Evolutionary conservation across 1,140 invertebrate species (phyloP).

Genomic region (Mesaphorura yosii): DNA sequence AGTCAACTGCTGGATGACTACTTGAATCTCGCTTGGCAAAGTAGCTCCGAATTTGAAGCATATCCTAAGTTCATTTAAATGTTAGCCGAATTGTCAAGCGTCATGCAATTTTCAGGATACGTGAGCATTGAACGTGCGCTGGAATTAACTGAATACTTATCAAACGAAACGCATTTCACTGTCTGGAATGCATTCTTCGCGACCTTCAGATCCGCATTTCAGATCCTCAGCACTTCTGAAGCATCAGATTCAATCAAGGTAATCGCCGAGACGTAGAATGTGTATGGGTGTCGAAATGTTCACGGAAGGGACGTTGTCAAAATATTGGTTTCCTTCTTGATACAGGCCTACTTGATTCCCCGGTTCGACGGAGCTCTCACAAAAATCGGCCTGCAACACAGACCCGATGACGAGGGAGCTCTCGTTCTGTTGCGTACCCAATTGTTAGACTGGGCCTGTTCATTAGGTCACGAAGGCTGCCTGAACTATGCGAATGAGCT

Average conservation of each 20-base stretch:
- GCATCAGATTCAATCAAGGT: neutral
- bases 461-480: slow-evolving; percentile 5
- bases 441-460: slow-evolving; percentile 20
- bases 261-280: neutral
- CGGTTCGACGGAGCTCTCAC: slow-evolving; percentile 13
- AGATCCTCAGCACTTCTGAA: neutral
- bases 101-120: slow-evolving; percentile 2
- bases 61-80: neutral
- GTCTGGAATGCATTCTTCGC: neutral
- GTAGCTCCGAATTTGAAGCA: neutral
- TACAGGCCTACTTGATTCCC: slow-evolving; percentile 14
- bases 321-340: too few species aligned
- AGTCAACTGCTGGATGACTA: slow-evolving; percentile 25
- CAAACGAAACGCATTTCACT: neutral
- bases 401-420: slow-evolving; percentile 5
- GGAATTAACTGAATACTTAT: neutral
- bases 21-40: slow-evolving; percentile 12
- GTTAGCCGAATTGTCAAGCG: neutral
- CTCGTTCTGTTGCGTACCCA: slow-evolving; percentile 7
- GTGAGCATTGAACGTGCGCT: neutral
- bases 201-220: neutral
- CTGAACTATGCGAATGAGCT: slow-evolving; percentile 6
- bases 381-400: slow-evolving; percentile 13
- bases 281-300: neutral
- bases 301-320: neutral